Conservation (phyloP, 2,888 invertebrate genomes). For the Asteroscopus sphinx region DNA sequence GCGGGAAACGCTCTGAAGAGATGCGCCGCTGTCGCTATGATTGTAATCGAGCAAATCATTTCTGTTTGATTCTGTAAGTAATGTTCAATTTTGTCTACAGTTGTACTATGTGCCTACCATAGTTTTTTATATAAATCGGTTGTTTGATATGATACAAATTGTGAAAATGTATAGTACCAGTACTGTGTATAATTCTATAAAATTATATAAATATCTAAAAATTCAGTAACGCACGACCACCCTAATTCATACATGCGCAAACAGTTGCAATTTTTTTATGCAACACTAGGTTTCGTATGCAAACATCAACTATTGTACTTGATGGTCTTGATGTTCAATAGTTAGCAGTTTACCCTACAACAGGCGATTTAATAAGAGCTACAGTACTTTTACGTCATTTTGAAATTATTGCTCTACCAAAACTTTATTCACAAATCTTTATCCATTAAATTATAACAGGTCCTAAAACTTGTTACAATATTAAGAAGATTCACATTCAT, state of each 20-base stretch:
- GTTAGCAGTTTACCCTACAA: constrained; percentile 20
- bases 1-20: constrained; percentile 81
- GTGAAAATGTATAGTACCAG: not conserved
- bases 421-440: constrained; percentile 18
- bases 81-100: constrained; percentile 6
- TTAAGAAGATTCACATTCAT: constrained; percentile 32
- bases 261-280: constrained; percentile 23
- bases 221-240: constrained; percentile 2
- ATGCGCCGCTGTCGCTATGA: constrained; percentile 70
- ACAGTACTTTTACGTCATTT: constrained; percentile 5
- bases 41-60: constrained; percentile 68
- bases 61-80: constrained; percentile 57
- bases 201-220: not conserved
- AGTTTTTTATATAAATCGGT: not conserved
- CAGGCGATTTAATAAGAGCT: constrained; percentile 10
- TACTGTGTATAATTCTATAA: not conserved
- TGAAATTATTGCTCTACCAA: constrained; percentile 5
- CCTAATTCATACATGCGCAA: constrained; percentile 24
- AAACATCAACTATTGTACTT: constrained; percentile 11
- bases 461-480: constrained; percentile 38
- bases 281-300: constrained; percentile 19
- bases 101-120: not conserved
- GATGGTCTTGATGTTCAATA: constrained; percentile 10
- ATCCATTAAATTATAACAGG: constrained; percentile 18
- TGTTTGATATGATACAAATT: not conserved